phyloP scores from a whole-genome alignment of 2,113 vertebrate genomes.

The human region GRCh38 chr18:39523501-39524000 shows the following conservation, averaged over 20 bases:
- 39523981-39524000: not conserved
- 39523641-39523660: not conserved
- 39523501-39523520: not conserved
- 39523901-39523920: not conserved
- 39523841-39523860: not conserved
- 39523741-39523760: not conserved
- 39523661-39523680: not conserved
- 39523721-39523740: not conserved
- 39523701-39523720: not conserved
- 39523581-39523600: not conserved
- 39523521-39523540: not conserved
- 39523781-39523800: not conserved
- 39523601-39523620: not conserved
- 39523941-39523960: not conserved
- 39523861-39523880: not conserved
- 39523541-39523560: not conserved
- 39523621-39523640: not conserved
- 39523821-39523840: not conserved
- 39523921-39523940: not conserved
- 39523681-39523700: not conserved
- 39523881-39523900: not conserved
- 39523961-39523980: not conserved
- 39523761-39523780: not conserved
- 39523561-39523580: not conserved
- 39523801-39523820: not conserved